Evolutionary conservation across 2,888 invertebrate species (phyloP).

Genomic region (Dexiosoma caninum): DNA sequence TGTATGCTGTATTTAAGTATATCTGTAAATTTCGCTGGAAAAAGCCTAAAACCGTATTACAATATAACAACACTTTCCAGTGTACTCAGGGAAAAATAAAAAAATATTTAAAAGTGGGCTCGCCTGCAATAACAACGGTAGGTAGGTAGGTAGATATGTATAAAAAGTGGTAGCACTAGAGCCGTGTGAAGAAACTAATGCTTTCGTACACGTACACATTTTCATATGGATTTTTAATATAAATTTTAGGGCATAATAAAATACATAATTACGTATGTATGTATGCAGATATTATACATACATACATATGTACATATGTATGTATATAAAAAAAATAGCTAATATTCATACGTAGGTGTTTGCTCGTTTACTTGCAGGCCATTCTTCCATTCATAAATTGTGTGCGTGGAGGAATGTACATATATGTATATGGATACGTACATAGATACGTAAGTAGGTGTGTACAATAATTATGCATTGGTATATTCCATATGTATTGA

Average conservation of each 20-base stretch:
- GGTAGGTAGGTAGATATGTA: background rate
- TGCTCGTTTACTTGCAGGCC: too few species aligned
- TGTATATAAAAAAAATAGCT: background rate
- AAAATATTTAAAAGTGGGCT: constrained; percentile 55
- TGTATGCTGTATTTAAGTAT: background rate
- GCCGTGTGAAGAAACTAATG: too few species aligned
- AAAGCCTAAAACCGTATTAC: background rate
- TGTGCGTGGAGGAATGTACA: background rate
- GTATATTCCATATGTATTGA: background rate
- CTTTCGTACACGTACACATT: background rate
- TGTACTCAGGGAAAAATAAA: background rate
- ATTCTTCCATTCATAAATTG: too few species aligned
- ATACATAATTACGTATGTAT: background rate
- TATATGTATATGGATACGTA: background rate
- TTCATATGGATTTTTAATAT: background rate
- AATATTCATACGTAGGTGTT: background rate
- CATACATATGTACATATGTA: background rate
- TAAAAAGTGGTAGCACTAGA: too few species aligned
- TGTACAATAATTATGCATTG: background rate
- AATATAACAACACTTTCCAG: constrained; percentile 26
- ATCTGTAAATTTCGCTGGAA: background rate
- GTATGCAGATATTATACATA: background rate
- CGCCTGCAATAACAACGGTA: constrained; percentile 43
- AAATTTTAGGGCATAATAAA: too few species aligned
- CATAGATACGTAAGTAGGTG: background rate